Percentiles rank a stretch among this genome's conserved stretches.
Conservation (phyloP, 2,888 invertebrate genomes). For the Brachypalpus laphriformis region DNA sequence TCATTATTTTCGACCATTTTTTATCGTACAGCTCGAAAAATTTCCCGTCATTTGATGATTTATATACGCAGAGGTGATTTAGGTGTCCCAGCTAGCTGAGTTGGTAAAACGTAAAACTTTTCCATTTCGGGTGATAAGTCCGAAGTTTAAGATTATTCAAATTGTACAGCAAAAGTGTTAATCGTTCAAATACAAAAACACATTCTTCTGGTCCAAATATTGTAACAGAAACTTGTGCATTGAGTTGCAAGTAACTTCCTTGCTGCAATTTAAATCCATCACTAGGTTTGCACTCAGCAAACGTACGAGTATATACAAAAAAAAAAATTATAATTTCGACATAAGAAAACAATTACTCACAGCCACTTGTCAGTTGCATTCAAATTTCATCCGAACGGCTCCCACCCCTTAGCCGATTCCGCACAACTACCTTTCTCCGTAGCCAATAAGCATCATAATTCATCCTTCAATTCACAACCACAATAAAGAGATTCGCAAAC, state of each 20-base stretch:
- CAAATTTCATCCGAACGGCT: conserved; percentile 53
- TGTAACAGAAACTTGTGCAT: no score
- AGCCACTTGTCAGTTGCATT: conserved; percentile 71
- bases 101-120: no score
- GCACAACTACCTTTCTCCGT: conserved; percentile 6
- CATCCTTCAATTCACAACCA: conserved; percentile 72
- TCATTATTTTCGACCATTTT: no score
- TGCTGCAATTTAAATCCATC: neutral
- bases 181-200: no score
- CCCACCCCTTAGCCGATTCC: neutral
- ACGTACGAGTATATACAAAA: neutral
- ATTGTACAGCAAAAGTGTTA: no score
- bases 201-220: no score
- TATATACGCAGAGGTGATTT: no score
- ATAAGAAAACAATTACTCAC: conserved; percentile 71
- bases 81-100: no score
- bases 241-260: neutral
- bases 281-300: neutral
- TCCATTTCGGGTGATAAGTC: no score
- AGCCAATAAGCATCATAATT: conserved; percentile 72
- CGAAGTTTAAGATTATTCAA: no score
- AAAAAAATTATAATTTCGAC: conserved; percentile 2
- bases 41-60: no score
- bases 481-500: conserved; percentile 49
- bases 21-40: no score